Base-by-base conservation (phyloP, 2,113 vertebrate species). In the Cheilinus undulatus region DNA sequence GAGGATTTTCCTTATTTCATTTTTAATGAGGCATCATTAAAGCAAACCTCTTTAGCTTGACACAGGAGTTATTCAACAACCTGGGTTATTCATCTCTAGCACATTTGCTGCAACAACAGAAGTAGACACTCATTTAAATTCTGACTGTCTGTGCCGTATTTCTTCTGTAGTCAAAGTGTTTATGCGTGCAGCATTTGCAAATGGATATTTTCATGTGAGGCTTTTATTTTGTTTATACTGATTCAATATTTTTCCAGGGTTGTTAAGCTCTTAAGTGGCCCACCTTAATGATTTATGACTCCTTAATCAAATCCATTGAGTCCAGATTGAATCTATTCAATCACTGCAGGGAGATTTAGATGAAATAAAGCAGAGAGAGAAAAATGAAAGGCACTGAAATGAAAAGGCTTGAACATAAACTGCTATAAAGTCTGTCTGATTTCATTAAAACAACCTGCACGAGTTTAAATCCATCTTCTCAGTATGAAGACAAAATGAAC, bases 291-390 rank as follows among this genome's bases (percentile, higher is more conserved):
- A 68, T 62, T 62, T 20, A 63, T 26, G 57, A 45, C 43, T 32
- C 23, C 15, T 51, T 60, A 73, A 73, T 73, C 50, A 68, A 51
- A 54, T 1, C 54, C 3, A 54, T 32, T 54, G 48, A 49, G 62
- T 23, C 32, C 42, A 61, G 67, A 73, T 73, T 40, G 66, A 56
- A 73, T 63, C 42, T 28, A 23, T 80, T 80, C 63, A 62, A 19
- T 56, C 49, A 36, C 4, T 11, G 40, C 19, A 27, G 6, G 42
- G 2, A 13, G 9, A 36, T 15, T 6, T 2, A 26, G 43, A 48
- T 40, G 22, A 48, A 52, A 6, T 5, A 24, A 43, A 23, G 6
- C 14, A 58, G 24, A 17, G 6, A 43, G 3, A 17, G 40, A 27
- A 30, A 62, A 1, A 14, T 12, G 3, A 67, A 8, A 6, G 4